Base-by-base conservation (phyloP, 1,140 invertebrate species). In the Rhysida immarginata region DNA sequence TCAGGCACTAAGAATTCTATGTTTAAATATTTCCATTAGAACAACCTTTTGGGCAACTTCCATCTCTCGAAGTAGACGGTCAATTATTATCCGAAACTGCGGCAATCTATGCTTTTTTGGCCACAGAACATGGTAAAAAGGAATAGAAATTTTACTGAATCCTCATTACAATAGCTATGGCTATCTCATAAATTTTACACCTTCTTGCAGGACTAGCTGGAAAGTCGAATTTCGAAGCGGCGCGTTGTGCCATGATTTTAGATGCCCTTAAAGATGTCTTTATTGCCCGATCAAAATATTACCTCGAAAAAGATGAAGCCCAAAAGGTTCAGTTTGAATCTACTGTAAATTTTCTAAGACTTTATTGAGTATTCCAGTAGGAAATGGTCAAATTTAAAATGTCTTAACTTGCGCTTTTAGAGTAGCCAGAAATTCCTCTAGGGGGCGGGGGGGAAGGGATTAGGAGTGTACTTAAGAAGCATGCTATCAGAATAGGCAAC, bases 71-170 rank as follows among this genome's bases (percentile, higher is more conserved):
- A 24, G 16, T 53, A 3, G 52, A 53, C 20, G 65, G 62, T 0
- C 49, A 59, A 25, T 2, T 50, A 8, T 26, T 62, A 14, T 58
- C 52, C 8, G 63, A 69, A 59, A 65, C 61, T 46, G 16, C 61
- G 14, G 59, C 66, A 16, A 64, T 69, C 13, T 62, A 61, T 11
- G 46, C 55, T 21, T 68, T 60, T 55, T 45, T 68, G 0, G 67
- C 67, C 0, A 60, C 56, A 46, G 61, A 66, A 55, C 62, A 59
- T 50, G 63, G 66, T 53, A 53, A 11, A 11, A 11, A 20, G 11
- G 11, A 46, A 11, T n/a, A n/a, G n/a, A n/a, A n/a, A n/a, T n/a
- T n/a, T n/a, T n/a, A n/a, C n/a, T n/a, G n/a, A n/a, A n/a, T n/a
- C 35, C n/a, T n/a, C n/a, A n/a, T n/a, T n/a, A n/a, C n/a, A n/a